A percentile compares a stretch with the other conserved stretches of the same genome.
Evolutionary conservation across 2,797 vertebrate genomes (phyloP).

Genomic region (Acanthopagrus latus): DNA sequence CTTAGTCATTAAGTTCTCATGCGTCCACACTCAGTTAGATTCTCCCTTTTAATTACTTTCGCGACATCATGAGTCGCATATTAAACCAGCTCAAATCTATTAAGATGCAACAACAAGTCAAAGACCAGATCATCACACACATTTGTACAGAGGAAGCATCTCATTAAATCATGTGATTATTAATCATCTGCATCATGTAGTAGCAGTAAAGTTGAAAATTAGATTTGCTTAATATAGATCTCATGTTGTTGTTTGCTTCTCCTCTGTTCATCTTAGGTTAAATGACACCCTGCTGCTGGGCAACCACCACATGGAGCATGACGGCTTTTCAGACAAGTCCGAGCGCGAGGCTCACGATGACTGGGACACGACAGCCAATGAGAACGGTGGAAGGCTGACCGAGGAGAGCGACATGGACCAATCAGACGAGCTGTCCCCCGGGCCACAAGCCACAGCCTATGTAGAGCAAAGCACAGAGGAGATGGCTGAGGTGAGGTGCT

Average conservation of each 20-base stretch:
- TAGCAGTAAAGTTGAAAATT: background rate
- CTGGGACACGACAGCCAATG: conserved; percentile 88
- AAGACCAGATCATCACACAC: background rate
- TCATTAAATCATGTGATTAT: conserved; percentile 21
- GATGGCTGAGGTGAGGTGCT: conserved; percentile 90
- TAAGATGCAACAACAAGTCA: background rate
- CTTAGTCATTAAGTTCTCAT: background rate
- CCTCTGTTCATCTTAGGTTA: conserved; percentile 80
- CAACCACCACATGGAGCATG: conserved; percentile 91
- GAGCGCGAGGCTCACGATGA: conserved; percentile 93
- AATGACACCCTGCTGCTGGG: conserved; percentile 88
- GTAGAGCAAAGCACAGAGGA: conserved; percentile 93
- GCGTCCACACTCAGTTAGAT: background rate
- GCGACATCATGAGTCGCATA: background rate
- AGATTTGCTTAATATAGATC: background rate
- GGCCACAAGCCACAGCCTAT: conserved; percentile 89
- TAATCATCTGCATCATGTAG: background rate
- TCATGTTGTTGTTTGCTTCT: conserved; percentile 23
- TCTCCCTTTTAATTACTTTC: background rate
- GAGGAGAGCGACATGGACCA: conserved; percentile 93
- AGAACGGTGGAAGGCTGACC: conserved; percentile 88
- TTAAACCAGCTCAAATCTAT: background rate
- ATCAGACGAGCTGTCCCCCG: conserved; percentile 87
- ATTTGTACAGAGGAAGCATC: background rate
- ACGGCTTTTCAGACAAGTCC: conserved; percentile 94